Evolutionary conservation across 2,797 vertebrate species (phyloP), one percentile per base, ranked within the genome.

Genomic region (Lepus oiostolus): DNA sequence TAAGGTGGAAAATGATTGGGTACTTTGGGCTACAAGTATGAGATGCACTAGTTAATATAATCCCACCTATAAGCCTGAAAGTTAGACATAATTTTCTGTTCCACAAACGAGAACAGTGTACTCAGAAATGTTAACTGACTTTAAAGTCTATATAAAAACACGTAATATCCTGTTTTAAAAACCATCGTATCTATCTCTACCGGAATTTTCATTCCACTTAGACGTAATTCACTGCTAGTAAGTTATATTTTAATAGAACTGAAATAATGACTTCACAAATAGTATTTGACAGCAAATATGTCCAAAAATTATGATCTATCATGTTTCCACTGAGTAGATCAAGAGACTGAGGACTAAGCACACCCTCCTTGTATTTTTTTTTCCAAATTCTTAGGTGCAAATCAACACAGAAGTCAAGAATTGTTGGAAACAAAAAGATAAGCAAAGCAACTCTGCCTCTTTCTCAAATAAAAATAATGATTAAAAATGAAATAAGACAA

Each of bases 401-500:
- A 75, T 86, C 14, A 90, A 14, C 70, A 79, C 11, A 79, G 32
- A 82, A 62, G 38, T 52, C 8, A 86, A 24, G 26, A 79, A 67
- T 67, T 72, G 2, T 28, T 85, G 38, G 24, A n/a, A 32, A 60
- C n/a, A 19, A 72, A 24, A 22, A 80, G 84, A 76, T 2, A 94
- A 19, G 21, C 9, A n/a, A 68, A 88, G 11, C 35, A 32, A 19
- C 21, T 16, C 9, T 60, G 68, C 84, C 9, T 68, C 21, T 76
- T 11, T 94, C 54, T 71, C 11, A 83, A 84, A 63, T 38, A 89
- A 84, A 67, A 84, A 75, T 77, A 70, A 58, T 52, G 10, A 60
- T 30, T 60, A 70, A 74, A 96, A 94, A 85, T 70, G 16, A 94
- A 95, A 90, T 35, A 14, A 93, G 14, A 12, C 10, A 68, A 80